Percentiles rank a stretch among this genome's conserved stretches.
phyloP scores from a whole-genome alignment of 2,113 vertebrate genomes.

The Dasyornis broadbenti region DNA sequence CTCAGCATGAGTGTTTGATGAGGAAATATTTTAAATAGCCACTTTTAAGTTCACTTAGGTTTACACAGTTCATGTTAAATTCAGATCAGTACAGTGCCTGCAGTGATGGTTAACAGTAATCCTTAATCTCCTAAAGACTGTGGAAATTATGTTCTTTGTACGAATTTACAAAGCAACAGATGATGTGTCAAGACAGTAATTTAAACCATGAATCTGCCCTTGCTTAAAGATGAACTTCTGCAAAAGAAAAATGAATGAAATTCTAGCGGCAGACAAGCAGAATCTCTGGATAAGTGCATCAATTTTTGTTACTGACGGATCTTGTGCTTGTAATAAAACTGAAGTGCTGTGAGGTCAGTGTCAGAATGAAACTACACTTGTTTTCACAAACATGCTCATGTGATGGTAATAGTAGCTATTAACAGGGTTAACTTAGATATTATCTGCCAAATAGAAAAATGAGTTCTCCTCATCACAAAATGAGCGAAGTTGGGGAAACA shows the following conservation, averaged over 20 bases:
- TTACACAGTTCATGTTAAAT: neutral
- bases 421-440: constrained; percentile 53
- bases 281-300: constrained; percentile 60
- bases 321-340: constrained; percentile 40
- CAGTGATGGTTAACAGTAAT: neutral
- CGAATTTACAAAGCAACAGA: constrained; percentile 45
- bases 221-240: constrained; percentile 70
- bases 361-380: constrained; percentile 1
- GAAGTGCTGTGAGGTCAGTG: constrained; percentile 71
- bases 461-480: constrained; percentile 50
- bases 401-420: constrained; percentile 62
- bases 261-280: constrained; percentile 45
- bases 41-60: neutral
- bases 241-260: constrained; percentile 68
- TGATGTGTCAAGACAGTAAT: constrained; percentile 62
- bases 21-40: neutral
- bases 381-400: constrained; percentile 60
- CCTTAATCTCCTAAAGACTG: neutral
- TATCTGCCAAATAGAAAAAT: constrained; percentile 67
- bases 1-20: neutral
- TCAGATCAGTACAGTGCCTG: neutral
- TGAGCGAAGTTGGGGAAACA: constrained; percentile 51
- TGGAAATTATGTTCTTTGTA: constrained; percentile 1
- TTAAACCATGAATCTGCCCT: constrained; percentile 62
- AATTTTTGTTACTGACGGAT: constrained; percentile 60